Evolutionary conservation across 2,888 invertebrate genomes (phyloP), one percentile per base, ranked within the genome.

Genomic region (Cactoblastis cactorum): DNA sequence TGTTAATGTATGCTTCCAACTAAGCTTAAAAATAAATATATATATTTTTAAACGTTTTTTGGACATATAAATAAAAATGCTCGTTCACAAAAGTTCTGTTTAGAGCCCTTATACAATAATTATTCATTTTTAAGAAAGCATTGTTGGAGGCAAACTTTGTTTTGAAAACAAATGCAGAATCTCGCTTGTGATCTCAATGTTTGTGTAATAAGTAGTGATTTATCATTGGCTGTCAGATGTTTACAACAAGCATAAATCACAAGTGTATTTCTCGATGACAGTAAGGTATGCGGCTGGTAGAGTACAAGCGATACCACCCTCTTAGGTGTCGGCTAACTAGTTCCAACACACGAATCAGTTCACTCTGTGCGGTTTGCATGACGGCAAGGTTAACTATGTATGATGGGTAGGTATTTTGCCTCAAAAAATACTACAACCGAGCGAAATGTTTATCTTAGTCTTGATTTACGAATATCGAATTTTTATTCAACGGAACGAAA

Each of bases 381-480:
- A 61, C 56, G 62, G 62, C 58, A 11, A 53, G 35, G 52, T 53
- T 49, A 18, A 46, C 28, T 50, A 49, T 48, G 5, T 50, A 49
- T 49, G 15, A 17, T 17, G 17, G n/a, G 37, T 37, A 35, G 47
- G 48, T 51, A 39, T 53, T 55, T 51, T 43, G 45, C 45, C 48
- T 50, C 49, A 41, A 52, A 51, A 47, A 54, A 52, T 37, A 28
- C 39, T 41, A 48, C 28, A 19, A 55, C 53, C 50, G 54, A 53
- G 52, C 54, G 50, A 39, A 53, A 53, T 56, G 61, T 62, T 61
- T 62, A 61, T 48, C 35, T 57, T 55, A 57, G 58, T 57, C 51
- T 59, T 69, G 64, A 71, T 73, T 72, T 72, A 74, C 61, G 65
- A 64, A 61, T 62, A 65, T 55, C 55, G 52, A 55, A 53, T 54